Percentiles rank a stretch among this genome's conserved stretches.
These are phyloP conservation scores for Orbicella faveolata DNA, from an alignment of 64 coral and sea anemone genomes.

Conservation along the genomic window DNA sequence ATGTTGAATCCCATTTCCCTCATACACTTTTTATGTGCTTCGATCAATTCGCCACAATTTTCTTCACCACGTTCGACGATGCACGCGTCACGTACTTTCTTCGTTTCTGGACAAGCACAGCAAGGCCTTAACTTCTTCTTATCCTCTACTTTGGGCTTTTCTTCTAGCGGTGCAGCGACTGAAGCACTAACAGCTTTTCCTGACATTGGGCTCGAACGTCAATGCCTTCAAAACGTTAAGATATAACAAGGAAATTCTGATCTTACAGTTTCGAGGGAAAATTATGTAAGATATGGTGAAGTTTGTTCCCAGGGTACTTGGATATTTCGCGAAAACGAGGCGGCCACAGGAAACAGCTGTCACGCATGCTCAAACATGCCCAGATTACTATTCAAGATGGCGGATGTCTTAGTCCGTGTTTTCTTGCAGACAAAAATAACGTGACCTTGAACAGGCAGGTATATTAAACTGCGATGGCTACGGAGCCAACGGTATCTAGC, in stretches of 20 bases:
- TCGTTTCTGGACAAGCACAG: slow-evolving; percentile 97
- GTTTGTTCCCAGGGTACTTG: background rate
- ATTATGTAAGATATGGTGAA: slow-evolving; percentile 6
- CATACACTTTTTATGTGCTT: slow-evolving; percentile 96
- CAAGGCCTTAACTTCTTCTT: slow-evolving; percentile 87
- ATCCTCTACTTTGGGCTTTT: slow-evolving; percentile 56
- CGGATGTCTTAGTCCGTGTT: slow-evolving; percentile 76
- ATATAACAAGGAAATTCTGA: background rate
- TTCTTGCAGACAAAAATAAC: slow-evolving; percentile 53
- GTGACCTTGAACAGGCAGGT: slow-evolving; percentile 24
- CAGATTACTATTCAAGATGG: slow-evolving; percentile 70
- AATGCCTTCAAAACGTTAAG: background rate
- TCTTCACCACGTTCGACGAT: slow-evolving; percentile 91
- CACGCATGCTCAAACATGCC: slow-evolving; percentile 66
- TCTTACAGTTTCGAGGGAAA: background rate
- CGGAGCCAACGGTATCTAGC: slow-evolving; percentile 73
- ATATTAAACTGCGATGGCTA: slow-evolving; percentile 58
- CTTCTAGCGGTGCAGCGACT: slow-evolving; percentile 32
- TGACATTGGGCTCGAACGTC: background rate
- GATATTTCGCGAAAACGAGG: slow-evolving; percentile 23
- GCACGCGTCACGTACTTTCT: slow-evolving; percentile 87
- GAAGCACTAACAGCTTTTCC: background rate
- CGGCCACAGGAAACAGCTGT: slow-evolving; percentile 5
- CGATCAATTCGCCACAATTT: slow-evolving; percentile 83
- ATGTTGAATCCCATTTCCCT: slow-evolving; percentile 94